phyloP scores from a whole-genome alignment of 64 coral and sea anemone species.

The Dendronephthya gigantea region DNA sequence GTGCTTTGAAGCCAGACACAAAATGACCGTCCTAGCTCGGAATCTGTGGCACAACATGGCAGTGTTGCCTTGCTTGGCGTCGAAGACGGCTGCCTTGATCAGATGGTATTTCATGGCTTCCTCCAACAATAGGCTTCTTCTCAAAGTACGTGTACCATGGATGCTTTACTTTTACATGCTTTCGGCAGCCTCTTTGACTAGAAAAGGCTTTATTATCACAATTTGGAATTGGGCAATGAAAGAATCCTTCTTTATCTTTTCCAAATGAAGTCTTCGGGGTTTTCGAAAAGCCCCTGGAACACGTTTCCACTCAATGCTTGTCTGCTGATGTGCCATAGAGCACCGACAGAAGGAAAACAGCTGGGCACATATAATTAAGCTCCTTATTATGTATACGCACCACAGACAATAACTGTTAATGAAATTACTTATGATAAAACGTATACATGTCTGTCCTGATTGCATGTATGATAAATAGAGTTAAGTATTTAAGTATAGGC shows the following conservation, averaged over 20 bases:
- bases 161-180: conserved; percentile 34
- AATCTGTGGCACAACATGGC: conserved; percentile 2
- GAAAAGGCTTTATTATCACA: conserved; percentile 26
- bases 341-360: too few relatives aligned
- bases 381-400: too few relatives aligned
- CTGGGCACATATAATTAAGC: too few relatives aligned
- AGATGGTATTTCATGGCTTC: not conserved
- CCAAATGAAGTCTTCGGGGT: conserved; percentile 35
- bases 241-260: not conserved
- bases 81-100: not conserved
- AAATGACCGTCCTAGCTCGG: conserved; percentile 16
- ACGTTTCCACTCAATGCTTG: too few relatives aligned
- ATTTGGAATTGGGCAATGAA: not conserved
- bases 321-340: too few relatives aligned
- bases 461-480: too few relatives aligned
- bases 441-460: too few relatives aligned
- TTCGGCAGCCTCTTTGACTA: conserved; percentile 36
- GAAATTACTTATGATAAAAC: too few relatives aligned
- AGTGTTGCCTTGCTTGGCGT: not conserved
- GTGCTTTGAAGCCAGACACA: conserved; percentile 14
- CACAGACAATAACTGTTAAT: too few relatives aligned
- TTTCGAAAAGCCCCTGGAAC: conserved; percentile 3
- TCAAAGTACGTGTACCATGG: conserved; percentile 37
- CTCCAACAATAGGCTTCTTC: not conserved
- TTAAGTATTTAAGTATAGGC: too few relatives aligned